These are phyloP conservation scores for Botia almorhae DNA, from an alignment of 2,797 vertebrate genomes.

Conservation along the genomic window DNA sequence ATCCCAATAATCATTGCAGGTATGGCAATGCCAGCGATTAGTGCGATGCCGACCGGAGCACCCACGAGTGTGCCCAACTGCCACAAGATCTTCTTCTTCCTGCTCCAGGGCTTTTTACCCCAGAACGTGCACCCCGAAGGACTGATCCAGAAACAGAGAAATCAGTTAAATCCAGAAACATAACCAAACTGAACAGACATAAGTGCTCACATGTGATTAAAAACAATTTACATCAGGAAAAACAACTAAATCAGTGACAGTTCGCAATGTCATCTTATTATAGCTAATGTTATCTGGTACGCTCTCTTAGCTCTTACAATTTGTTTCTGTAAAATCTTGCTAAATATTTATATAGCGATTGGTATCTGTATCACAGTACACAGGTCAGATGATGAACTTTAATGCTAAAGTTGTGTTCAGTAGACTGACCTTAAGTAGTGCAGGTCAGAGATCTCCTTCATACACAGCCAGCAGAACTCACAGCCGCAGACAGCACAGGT, in stretches of 20 bases:
- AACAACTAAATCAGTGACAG: too few species aligned
- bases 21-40: constrained; percentile 97
- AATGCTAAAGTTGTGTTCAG: not conserved
- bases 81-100: constrained; percentile 99
- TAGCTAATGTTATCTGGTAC: too few species aligned
- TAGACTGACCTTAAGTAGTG: constrained; percentile 93
- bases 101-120: constrained; percentile 99
- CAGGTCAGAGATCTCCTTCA: constrained; percentile 99
- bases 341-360: too few species aligned
- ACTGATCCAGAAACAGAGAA: constrained; percentile 68
- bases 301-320: too few species aligned
- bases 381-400: too few species aligned
- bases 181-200: too few species aligned
- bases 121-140: constrained; percentile 98
- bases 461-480: constrained; percentile 98
- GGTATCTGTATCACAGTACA: too few species aligned
- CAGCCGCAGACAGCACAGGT: constrained; percentile 97
- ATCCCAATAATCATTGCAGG: constrained; percentile 99
- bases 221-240: too few species aligned
- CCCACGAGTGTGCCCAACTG: constrained; percentile 96
- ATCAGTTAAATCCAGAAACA: not conserved
- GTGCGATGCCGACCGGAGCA: constrained; percentile 95
- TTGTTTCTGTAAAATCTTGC: too few species aligned
- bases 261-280: too few species aligned
- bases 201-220: too few species aligned